A percentile compares a stretch with the other conserved stretches of the same genome.
Conservation (phyloP, 2,113 vertebrate species). For the Nothobranchius furzeri region DNA sequence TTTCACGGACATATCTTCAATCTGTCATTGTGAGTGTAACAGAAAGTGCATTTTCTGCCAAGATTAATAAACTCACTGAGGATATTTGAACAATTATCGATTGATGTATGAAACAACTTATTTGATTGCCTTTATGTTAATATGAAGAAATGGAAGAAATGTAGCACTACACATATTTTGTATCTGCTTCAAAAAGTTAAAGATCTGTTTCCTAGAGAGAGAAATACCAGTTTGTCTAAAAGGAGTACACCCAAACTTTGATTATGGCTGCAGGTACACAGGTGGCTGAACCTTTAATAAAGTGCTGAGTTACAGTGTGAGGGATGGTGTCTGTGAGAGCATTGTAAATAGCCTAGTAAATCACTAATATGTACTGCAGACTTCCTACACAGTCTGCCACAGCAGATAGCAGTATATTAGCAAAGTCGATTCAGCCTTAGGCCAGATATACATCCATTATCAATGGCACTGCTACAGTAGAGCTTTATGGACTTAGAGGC, state of each 20-base stretch:
- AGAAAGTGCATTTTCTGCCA: no score
- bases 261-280: constrained; percentile 64
- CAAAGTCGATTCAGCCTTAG: constrained; percentile 55
- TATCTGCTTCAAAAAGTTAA: constrained; percentile 37
- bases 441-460: constrained; percentile 67
- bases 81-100: not conserved
- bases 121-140: not conserved
- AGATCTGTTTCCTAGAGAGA: constrained; percentile 33
- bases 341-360: constrained; percentile 73
- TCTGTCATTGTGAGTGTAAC: no score
- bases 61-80: not conserved
- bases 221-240: constrained; percentile 50
- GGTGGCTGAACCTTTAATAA: constrained; percentile 53
- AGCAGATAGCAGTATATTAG: constrained; percentile 60
- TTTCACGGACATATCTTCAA: no score
- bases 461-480: constrained; percentile 46
- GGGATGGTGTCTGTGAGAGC: constrained; percentile 39
- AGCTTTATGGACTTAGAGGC: constrained; percentile 58
- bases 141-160: not conserved
- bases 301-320: constrained; percentile 62
- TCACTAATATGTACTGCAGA: constrained; percentile 65
- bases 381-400: constrained; percentile 57
- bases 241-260: constrained; percentile 49
- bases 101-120: not conserved
- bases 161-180: constrained; percentile 12